Evolutionary conservation across 1,140 invertebrate genomes (phyloP).

Genomic region (Aradophagus sp.): DNA sequence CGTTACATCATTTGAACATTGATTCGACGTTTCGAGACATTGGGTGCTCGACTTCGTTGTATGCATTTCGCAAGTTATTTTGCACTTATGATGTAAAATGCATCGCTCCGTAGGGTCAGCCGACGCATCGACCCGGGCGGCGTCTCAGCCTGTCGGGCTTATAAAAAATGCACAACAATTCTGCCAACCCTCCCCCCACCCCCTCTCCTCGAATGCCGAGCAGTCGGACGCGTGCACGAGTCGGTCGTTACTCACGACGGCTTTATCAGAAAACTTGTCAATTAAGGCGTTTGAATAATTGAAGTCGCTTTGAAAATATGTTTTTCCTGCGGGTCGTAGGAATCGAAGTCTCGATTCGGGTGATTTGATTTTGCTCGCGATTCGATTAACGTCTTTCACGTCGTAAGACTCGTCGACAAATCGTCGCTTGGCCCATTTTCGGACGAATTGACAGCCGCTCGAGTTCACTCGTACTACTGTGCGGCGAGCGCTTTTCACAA

Average conservation of each 20-base stretch:
- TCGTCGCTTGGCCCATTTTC: constrained; percentile 40
- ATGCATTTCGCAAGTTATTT: no score
- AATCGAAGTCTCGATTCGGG: constrained; percentile 51
- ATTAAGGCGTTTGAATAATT: constrained; percentile 17
- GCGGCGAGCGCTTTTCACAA: constrained; percentile 35
- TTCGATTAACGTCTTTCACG: constrained; percentile 53
- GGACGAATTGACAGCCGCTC: constrained; percentile 54
- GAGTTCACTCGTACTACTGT: constrained; percentile 48
- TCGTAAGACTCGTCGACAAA: constrained; percentile 32
- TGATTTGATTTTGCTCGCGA: constrained; percentile 50
- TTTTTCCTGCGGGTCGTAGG: constrained; percentile 21
- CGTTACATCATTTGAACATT: no score
- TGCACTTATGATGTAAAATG: no score
- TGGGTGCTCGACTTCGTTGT: no score
- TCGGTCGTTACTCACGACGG: neutral
- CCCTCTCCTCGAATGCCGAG: no score
- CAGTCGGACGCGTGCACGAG: neutral
- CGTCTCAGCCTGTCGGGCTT: neutral
- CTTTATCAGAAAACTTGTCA: constrained; percentile 19
- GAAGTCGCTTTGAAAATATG: constrained; percentile 23
- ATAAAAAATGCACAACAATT: neutral
- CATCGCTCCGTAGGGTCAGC: no score
- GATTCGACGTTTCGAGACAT: no score
- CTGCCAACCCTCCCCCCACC: no score
- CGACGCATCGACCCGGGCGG: no score